Evolutionary conservation across 2,888 invertebrate species (phyloP).

Genomic region (Dione vanillae): DNA sequence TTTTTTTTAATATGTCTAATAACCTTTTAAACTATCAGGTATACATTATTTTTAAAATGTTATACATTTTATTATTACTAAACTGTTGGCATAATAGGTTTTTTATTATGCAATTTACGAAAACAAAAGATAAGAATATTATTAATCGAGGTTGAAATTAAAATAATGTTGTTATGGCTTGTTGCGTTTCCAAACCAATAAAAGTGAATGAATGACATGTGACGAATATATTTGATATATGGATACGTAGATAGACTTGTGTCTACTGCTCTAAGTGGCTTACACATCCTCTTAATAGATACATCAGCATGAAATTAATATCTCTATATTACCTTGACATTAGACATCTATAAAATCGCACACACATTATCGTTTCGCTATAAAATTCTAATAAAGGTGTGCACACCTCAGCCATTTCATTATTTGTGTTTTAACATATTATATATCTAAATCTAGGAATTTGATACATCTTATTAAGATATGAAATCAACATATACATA

Average conservation of each 20-base stretch:
- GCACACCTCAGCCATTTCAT: conserved; percentile 32
- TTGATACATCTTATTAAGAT: background rate
- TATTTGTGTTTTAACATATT: conserved; percentile 28
- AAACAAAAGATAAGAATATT: background rate
- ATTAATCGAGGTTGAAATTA: background rate
- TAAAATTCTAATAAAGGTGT: conserved; percentile 31
- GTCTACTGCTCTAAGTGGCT: background rate
- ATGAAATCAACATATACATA: background rate
- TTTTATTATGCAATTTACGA: background rate
- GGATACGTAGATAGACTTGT: no score
- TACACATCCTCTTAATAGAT: conserved; percentile 12
- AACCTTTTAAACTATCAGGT: no score
- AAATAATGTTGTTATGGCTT: conserved; percentile 9
- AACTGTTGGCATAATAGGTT: background rate
- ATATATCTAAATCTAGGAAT: background rate
- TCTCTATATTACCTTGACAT: conserved; percentile 42
- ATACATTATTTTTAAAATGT: background rate
- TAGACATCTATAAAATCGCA: conserved; percentile 40
- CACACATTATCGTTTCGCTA: conserved; percentile 28
- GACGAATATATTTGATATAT: conserved; percentile 13
- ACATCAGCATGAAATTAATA: conserved; percentile 1
- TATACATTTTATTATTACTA: background rate
- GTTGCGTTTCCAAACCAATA: conserved; percentile 15
- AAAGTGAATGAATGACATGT: conserved; percentile 8
- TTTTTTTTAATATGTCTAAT: no score